Conservation (phyloP, 1,140 invertebrate species). For the Ridgeia piscesae region DNA sequence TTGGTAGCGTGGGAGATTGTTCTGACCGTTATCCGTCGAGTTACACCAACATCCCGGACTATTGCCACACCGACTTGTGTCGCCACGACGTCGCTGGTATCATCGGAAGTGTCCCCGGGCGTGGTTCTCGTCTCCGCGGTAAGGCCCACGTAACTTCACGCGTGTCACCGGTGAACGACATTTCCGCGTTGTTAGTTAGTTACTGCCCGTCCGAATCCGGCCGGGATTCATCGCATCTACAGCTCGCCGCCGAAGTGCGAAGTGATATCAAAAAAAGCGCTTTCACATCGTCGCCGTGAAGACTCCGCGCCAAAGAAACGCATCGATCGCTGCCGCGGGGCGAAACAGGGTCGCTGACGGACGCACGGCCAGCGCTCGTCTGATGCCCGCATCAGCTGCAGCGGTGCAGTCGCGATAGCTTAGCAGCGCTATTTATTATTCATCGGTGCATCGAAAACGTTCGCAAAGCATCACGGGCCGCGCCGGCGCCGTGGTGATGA, state of each 20-base stretch:
- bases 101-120: neutral
- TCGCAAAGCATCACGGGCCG: neutral
- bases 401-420: neutral
- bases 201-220: neutral
- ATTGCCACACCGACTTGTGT: neutral
- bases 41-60: neutral
- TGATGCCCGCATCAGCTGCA: neutral
- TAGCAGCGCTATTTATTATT: neutral
- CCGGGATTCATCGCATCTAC: neutral
- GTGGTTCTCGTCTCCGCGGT: neutral
- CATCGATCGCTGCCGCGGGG: neutral
- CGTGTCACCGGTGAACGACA: neutral
- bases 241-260: neutral
- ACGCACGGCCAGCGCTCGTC: neutral
- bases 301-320: neutral
- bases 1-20: neutral
- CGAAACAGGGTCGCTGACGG: neutral
- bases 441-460: neutral
- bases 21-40: neutral
- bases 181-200: neutral
- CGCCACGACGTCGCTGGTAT: too few species aligned
- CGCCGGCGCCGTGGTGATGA: neutral
- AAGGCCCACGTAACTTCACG: neutral
- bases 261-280: neutral
- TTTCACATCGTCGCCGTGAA: neutral